Percentiles rank a stretch among this genome's conserved stretches.
Conservation (phyloP, 2,113 vertebrate genomes). For the Chauna torquata region DNA sequence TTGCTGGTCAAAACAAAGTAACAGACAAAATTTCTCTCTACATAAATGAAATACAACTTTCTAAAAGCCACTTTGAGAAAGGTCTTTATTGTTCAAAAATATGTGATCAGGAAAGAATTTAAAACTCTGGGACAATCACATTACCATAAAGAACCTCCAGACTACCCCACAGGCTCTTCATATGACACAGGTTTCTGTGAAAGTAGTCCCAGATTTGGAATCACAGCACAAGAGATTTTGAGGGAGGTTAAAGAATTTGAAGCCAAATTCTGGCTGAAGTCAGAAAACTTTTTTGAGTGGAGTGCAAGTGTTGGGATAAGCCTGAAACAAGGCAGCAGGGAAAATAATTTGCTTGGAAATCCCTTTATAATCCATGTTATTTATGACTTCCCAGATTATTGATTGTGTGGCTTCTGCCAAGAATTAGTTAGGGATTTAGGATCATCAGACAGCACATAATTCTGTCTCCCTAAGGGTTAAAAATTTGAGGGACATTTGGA, state of each 20-base stretch:
- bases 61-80: not conserved
- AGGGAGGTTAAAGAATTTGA: not conserved
- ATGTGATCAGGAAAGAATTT: not conserved
- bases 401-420: not conserved
- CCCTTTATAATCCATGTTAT: not conserved
- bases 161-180: not conserved
- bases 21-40: not conserved
- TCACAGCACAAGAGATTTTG: not conserved
- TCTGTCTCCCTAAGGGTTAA: not conserved
- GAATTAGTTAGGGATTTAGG: not conserved
- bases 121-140: not conserved
- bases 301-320: not conserved
- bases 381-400: not conserved
- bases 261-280: not conserved
- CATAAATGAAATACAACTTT: not conserved
- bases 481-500: not conserved
- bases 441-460: not conserved
- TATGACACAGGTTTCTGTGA: not conserved
- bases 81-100: not conserved
- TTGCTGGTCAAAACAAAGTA: not conserved
- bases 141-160: not conserved
- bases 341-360: constrained; percentile 9
- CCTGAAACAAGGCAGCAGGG: not conserved
- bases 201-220: not conserved
- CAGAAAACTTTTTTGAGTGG: not conserved